Percentiles rank a stretch among this genome's conserved stretches.
Evolutionary conservation across 1,140 invertebrate species (phyloP).

Genomic region (Apolygus lucorum): DNA sequence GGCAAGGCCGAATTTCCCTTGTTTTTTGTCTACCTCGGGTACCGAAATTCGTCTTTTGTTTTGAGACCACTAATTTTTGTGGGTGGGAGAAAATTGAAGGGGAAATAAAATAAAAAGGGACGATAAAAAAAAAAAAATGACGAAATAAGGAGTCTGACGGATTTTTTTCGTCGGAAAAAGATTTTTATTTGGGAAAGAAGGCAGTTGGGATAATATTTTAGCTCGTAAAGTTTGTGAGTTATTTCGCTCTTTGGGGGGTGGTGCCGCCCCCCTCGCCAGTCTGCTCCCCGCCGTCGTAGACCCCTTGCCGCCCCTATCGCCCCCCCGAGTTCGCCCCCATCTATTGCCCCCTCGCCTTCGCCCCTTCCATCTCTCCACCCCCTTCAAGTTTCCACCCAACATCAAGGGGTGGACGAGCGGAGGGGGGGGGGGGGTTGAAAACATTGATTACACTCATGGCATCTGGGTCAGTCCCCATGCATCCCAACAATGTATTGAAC

Average conservation of each 20-base stretch:
- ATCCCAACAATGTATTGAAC: not conserved
- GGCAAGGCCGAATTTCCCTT: not conserved
- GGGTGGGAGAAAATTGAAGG: not conserved
- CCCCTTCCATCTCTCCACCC: not conserved
- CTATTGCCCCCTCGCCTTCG: not conserved
- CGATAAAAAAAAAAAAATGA: not conserved
- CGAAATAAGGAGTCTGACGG: not conserved
- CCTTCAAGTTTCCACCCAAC: not conserved
- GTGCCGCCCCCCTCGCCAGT: not conserved
- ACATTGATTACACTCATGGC: not conserved
- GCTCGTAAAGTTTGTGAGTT: not conserved
- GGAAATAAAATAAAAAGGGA: not conserved
- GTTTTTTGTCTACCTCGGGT: not conserved
- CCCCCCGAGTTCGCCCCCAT: not conserved
- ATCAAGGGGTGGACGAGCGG: too few relatives aligned
- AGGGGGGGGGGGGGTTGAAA: conserved; percentile 2
- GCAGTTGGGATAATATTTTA: not conserved
- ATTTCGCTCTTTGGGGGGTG: not conserved
- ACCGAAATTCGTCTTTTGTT: not conserved
- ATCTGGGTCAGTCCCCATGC: not conserved
- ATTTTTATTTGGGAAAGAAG: not conserved
- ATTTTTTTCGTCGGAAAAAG: not conserved
- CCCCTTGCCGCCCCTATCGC: not conserved
- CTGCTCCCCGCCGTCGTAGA: too few relatives aligned
- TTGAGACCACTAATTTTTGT: not conserved